Conservation (phyloP, 2,113 vertebrate genomes). For the Phoxinus phoxinus region DNA sequence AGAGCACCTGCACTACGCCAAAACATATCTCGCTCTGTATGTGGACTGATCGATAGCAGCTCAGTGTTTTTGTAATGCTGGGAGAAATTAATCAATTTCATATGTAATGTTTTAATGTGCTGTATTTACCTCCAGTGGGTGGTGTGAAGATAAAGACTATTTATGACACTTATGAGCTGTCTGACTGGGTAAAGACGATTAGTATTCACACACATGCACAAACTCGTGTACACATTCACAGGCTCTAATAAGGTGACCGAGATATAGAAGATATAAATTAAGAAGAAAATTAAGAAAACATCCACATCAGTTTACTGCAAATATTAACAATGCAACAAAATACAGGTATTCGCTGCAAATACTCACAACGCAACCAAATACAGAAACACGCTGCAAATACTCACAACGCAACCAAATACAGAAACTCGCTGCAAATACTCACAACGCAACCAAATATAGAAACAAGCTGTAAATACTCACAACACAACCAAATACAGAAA, state of each 20-base stretch:
- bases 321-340: too few relatives aligned
- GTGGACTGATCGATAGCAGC: not conserved
- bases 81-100: conserved; percentile 71
- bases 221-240: not conserved
- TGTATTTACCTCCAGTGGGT: conserved; percentile 66
- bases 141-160: conserved; percentile 67
- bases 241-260: not conserved
- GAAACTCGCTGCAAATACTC: too few relatives aligned
- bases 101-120: conserved; percentile 71
- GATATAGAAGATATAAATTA: too few relatives aligned
- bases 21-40: conserved; percentile 46
- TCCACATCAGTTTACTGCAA: too few relatives aligned
- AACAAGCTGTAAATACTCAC: too few relatives aligned
- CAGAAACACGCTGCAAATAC: too few relatives aligned
- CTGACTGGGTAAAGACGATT: not conserved
- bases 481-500: too few relatives aligned
- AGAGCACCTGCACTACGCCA: conserved; percentile 47
- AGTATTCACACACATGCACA: not conserved
- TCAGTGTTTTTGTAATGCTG: conserved; percentile 66
- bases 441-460: too few relatives aligned
- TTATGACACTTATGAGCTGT: conserved; percentile 65
- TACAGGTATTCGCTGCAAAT: too few relatives aligned
- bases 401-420: too few relatives aligned
- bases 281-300: too few relatives aligned
- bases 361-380: too few relatives aligned